Base-by-base conservation (phyloP, 1,140 invertebrate genomes). In the Glossosoma conforme region DNA sequence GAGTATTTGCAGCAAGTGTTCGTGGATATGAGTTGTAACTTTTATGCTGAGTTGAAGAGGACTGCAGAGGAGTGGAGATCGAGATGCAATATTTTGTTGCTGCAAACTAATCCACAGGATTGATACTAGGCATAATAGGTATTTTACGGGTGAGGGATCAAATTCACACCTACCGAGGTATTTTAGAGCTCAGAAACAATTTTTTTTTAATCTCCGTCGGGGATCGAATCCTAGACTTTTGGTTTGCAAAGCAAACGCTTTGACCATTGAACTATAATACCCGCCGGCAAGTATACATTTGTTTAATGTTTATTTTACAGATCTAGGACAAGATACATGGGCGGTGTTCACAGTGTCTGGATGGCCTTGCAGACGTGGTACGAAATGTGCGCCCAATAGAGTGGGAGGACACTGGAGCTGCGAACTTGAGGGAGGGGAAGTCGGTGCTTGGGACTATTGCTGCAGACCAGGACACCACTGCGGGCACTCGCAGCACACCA, bases 361-460 rank as follows among this genome's bases (percentile, higher is more conserved):
- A 2, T 81, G 81, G 59, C 85, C 86, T 1, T 91, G 87, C 58
- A 78, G 81, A n/a, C 63, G 72, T 20, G 86, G 84, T 10, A 82
- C 82, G 0, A 68, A 73, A 0, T 89, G 87, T 56, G 78, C 80
- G 30, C 80, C 81, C 62, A 88, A 88, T 59, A 66, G 71, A n/a
- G 67, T 86, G 2, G 79, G 79, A 2, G 86, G 85, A 1, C 86
- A 88, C 62, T 89, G 86, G 81, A 82, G 79, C 15, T 90, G 87
- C 54, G 85, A 88, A 58, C 76, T 84, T 1, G 86, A 89, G 55
- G 83, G 80, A 11, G 76, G 78, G 1, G 82, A 83, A 58, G 65
- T 76, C 2, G 81, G 81, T 56, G 72, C 79, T 24, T 89, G 86
- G 87, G 86, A 89, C 62, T 90, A 89, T 60, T 90, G 87, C 58